These are phyloP conservation scores for Eclectus roratus DNA, from an alignment of 2,113 vertebrate species.

Conservation along the genomic window DNA sequence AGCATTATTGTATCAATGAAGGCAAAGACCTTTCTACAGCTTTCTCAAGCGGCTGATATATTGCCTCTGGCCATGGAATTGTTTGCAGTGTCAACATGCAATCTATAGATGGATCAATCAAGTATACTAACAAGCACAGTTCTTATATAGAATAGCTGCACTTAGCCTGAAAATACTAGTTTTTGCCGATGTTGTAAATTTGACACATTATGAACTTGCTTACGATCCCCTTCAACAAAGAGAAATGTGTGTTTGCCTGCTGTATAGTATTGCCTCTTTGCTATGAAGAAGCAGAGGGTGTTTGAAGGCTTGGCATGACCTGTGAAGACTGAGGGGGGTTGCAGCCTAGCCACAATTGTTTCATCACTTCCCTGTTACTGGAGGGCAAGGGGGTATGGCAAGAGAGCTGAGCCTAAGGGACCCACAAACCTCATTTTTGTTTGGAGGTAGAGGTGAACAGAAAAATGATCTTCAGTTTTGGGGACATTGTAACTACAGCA, in stretches of 20 bases:
- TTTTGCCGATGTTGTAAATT: not conserved
- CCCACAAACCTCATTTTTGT: not conserved
- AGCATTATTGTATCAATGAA: not conserved
- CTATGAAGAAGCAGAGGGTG: rapidly evolving
- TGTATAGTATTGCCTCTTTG: rapidly evolving
- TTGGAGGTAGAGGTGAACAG: not conserved
- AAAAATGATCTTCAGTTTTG: not conserved
- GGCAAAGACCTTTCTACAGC: not conserved
- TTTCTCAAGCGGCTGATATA: not conserved
- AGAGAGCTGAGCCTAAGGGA: not conserved
- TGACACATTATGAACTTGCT: not conserved
- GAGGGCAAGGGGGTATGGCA: rapidly evolving
- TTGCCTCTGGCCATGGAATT: not conserved
- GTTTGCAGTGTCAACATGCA: not conserved
- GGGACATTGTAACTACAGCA: not conserved
- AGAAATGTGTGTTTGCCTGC: not conserved
- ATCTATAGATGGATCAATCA: not conserved
- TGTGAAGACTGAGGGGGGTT: not conserved
- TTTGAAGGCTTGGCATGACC: not conserved
- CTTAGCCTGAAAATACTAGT: not conserved
- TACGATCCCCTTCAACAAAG: not conserved
- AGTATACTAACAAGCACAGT: not conserved
- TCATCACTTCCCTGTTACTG: not conserved
- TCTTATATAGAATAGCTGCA: not conserved
- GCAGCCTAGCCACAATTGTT: not conserved